Evolutionary conservation across 2,888 invertebrate genomes (phyloP).

Genomic region (Cosmia pyralina): DNA sequence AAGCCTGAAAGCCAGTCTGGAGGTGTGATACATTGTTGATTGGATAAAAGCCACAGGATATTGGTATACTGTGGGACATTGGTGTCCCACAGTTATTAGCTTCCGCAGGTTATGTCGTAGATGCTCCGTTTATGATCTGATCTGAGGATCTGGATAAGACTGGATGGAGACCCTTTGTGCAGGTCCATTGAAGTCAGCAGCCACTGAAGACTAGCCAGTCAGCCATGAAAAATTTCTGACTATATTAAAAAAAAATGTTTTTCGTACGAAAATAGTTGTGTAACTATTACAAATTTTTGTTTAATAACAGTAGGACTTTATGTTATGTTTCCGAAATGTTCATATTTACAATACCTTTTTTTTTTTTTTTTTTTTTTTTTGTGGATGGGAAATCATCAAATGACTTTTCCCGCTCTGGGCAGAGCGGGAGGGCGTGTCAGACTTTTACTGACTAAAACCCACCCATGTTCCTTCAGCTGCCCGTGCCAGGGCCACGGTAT

Average conservation of each 20-base stretch:
- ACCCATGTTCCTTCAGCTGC: too few species aligned
- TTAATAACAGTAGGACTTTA: background rate
- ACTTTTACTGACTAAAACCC: too few species aligned
- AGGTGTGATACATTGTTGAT: background rate
- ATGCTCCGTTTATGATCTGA: background rate
- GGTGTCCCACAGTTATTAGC: background rate
- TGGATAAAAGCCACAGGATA: background rate
- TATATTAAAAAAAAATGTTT: background rate
- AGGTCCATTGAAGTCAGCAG: too few species aligned
- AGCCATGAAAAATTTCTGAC: background rate
- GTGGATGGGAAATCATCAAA: too few species aligned
- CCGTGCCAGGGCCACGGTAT: too few species aligned
- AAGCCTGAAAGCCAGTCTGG: background rate
- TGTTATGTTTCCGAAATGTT: background rate
- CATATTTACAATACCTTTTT: slow-evolving; percentile 13
- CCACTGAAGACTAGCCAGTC: background rate
- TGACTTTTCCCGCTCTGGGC: too few species aligned
- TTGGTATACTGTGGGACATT: too few species aligned
- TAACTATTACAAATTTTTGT: background rate
- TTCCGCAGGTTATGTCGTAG: background rate
- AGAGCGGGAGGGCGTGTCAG: too few species aligned
- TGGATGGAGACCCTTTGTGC: too few species aligned
- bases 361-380: too few species aligned
- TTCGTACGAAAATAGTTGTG: background rate
- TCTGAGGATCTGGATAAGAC: background rate